Conservation (phyloP, 2,113 vertebrate genomes). For the Tetrax tetrax region DNA sequence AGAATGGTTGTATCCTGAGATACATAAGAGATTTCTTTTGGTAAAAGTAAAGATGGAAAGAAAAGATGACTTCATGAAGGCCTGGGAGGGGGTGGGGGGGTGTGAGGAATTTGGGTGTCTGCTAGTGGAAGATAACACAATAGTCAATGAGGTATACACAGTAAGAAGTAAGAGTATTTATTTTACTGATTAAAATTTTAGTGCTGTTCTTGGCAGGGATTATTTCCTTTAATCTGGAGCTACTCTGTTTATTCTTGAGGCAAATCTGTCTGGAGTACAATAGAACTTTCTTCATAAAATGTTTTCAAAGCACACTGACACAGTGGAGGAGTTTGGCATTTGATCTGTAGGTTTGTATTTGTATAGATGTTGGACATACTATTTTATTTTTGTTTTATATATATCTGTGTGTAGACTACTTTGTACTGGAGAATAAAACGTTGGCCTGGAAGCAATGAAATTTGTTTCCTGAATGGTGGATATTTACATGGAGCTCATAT, state of each 20-base stretch:
- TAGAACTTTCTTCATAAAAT: slow-evolving; percentile 34
- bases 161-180: slow-evolving; percentile 57
- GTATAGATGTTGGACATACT: neutral
- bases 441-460: slow-evolving; percentile 15
- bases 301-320: slow-evolving; percentile 39
- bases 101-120: neutral
- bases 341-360: slow-evolving; percentile 51
- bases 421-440: slow-evolving; percentile 31
- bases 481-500: slow-evolving; percentile 27
- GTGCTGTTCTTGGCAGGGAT: slow-evolving; percentile 58
- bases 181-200: slow-evolving; percentile 66
- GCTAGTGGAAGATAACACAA: slow-evolving; percentile 23
- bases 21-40: neutral
- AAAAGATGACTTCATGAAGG: slow-evolving; percentile 30
- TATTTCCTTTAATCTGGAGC: slow-evolving; percentile 62
- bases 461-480: neutral
- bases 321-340: neutral
- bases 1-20: neutral
- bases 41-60: neutral
- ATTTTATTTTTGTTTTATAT: slow-evolving; percentile 43
- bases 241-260: slow-evolving; percentile 60
- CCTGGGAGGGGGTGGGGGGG: neutral
- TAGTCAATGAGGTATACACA: slow-evolving; percentile 48
- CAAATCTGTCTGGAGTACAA: slow-evolving; percentile 51
- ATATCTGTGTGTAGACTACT: neutral